These are phyloP conservation scores for Lypha dubia DNA, from an alignment of 2,888 invertebrate genomes.

Conservation along the genomic window DNA sequence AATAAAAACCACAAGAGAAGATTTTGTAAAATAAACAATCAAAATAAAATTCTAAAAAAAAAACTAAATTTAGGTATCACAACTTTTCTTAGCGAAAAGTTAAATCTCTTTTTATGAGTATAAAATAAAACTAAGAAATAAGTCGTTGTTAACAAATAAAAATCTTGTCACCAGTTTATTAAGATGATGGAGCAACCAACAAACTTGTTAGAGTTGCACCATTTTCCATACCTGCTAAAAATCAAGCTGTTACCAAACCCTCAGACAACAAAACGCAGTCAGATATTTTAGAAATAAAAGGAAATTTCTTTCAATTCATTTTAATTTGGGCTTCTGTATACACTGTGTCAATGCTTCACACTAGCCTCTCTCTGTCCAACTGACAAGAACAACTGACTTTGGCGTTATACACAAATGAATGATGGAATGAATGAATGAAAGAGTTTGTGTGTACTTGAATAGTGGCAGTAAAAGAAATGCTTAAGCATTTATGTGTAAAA, in stretches of 20 bases:
- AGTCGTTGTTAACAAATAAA: constrained; percentile 39
- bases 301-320: constrained; percentile 67
- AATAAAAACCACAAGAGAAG: constrained; percentile 30
- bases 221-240: constrained; percentile 26
- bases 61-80: not conserved
- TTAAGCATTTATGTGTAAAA: constrained; percentile 69
- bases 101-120: not conserved
- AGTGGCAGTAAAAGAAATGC: constrained; percentile 49
- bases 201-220: constrained; percentile 64
- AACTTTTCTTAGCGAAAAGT: not conserved
- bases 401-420: constrained; percentile 11
- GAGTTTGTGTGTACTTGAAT: constrained; percentile 15
- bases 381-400: constrained; percentile 23
- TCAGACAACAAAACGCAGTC: constrained; percentile 40
- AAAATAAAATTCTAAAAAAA: not conserved
- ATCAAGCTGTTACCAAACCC: constrained; percentile 47
- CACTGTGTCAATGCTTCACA: not conserved
- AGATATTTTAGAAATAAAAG: constrained; percentile 37
- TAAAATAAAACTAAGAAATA: constrained; percentile 5
- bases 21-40: constrained; percentile 29
- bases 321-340: constrained; percentile 69
- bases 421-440: constrained; percentile 34
- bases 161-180: constrained; percentile 71
- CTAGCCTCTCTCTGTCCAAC: constrained; percentile 1
- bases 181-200: constrained; percentile 66